Base-by-base conservation (phyloP, 2,113 vertebrate species). In the Castor canadensis region DNA sequence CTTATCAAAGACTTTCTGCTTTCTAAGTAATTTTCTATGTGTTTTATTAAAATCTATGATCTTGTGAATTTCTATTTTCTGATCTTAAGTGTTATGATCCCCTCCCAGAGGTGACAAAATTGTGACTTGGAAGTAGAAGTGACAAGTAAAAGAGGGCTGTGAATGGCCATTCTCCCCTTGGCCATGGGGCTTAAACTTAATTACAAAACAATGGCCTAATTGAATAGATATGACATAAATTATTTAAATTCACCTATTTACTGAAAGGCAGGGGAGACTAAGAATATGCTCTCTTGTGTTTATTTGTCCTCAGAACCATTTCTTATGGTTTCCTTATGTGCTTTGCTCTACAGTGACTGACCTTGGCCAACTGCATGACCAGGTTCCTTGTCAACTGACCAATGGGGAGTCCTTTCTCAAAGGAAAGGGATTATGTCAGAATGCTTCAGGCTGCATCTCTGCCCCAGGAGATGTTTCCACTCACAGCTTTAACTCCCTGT, bases 401-500 rank as follows among this genome's bases (percentile, higher is more conserved):
- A 7, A 0, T 20, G n/a, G 38, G 38, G 19, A 3, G 30, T 5
- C 26, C n/a, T 87, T 62, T 47, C 13, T 16, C 1, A 12, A 22
- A 10, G 32, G 32, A 15, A 8, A 16, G 62, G 15, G 26, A 71
- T 9, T 16, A 30, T 5, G 17, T 12, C 16, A 49, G n/a, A 20
- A 7, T 49, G 43, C 40, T 35, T 83, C 32, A 9, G 10, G 16
- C 19, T 10, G 28, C 24, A 6, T n/a, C 38, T 45, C 24, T 20
- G 19, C 54, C 45, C 79, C 52, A 20, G 5, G 92, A 86, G 47
- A 20, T 67, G 2, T 54, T 16, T 7, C n/a, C 15, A 38, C 10
- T 11, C 30, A 40, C 5, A 4, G 54, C 8, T 12, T 1, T 3
- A 11, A 7, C 38, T 76, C 4, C n/a, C 20, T 30, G 1, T 3